Evolutionary conservation across 2,113 vertebrate species (phyloP), one percentile per base, ranked within the genome.

Genomic region (Mastomys natalensis): DNA sequence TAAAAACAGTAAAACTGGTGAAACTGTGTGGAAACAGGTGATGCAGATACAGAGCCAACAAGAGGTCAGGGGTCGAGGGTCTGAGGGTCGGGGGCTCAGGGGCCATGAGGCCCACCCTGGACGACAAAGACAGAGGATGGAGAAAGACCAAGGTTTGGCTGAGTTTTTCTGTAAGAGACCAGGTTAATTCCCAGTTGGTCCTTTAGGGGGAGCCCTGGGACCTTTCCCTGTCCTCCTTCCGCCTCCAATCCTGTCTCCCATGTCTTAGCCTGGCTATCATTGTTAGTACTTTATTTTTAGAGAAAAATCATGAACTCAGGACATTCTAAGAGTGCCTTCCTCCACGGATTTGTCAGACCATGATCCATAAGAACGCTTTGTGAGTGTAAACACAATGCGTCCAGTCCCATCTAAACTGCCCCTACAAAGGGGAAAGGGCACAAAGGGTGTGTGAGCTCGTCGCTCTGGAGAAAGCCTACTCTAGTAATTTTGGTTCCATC

Each of bases 381-480:
- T 19, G 43, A 60, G 48, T 48, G 16, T 8, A 74, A 78, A n/a
- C 21, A 80, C 5, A 66, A 34, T 21, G 15, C 5, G 19, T 84
- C 21, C 37, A 66, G 6, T 45, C 13, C 60, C 51, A 43, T 1
- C 13, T 19, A 78, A 74, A 31, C 4, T 24, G 34, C 13, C 31
- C 29, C 3, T 2, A n/a, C 1, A 11, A 13, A 51, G 48, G 48
- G 40, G 15, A 55, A 16, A 22, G 37, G 10, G 9, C 3, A 3
- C 6, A n/a, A 51, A 24, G 0, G n/a, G 16, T 26, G 0, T 9
- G 5, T 3, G 19, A 51, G 24, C 24, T 84, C 60, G 2, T 2
- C 1, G 43, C 34, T 55, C 45, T 8, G 22, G 37, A 22, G 19
- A 40, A 60, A 64, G 45, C 22, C 76, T 31, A 13, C 43, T 16